Evolutionary conservation across 2,888 invertebrate genomes (phyloP).

Genomic region (Dione vanillae): DNA sequence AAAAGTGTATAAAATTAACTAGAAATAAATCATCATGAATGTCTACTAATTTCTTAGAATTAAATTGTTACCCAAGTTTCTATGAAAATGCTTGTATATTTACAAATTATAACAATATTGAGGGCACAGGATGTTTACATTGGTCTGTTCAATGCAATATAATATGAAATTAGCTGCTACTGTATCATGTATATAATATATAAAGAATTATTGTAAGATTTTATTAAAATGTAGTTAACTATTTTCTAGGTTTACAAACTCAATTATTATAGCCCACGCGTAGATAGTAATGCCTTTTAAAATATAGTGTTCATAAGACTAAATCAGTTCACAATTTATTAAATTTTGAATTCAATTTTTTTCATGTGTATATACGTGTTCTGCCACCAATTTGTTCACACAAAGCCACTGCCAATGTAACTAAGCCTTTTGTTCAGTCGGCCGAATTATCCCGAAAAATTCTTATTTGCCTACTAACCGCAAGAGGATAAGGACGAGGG

Average conservation of each 20-base stretch:
- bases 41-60: too few species aligned
- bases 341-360: not conserved
- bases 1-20: too few species aligned
- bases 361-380: not conserved
- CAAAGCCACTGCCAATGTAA: constrained; percentile 3
- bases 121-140: constrained; percentile 16
- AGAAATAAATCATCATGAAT: too few species aligned
- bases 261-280: too few species aligned
- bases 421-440: constrained; percentile 15
- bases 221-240: too few species aligned
- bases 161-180: not conserved
- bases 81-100: constrained; percentile 4
- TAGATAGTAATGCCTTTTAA: too few species aligned
- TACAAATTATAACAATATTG: constrained; percentile 1
- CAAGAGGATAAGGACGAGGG: constrained; percentile 1
- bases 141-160: not conserved
- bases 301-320: too few species aligned
- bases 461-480: not conserved
- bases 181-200: not conserved
- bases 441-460: constrained; percentile 7
- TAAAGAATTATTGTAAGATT: too few species aligned
- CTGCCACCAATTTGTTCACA: not conserved
- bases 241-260: too few species aligned
- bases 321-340: too few species aligned
- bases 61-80: too few species aligned